These are phyloP conservation scores for Typhlomys cinereus DNA, from an alignment of 2,113 vertebrate species.

Conservation along the genomic window DNA sequence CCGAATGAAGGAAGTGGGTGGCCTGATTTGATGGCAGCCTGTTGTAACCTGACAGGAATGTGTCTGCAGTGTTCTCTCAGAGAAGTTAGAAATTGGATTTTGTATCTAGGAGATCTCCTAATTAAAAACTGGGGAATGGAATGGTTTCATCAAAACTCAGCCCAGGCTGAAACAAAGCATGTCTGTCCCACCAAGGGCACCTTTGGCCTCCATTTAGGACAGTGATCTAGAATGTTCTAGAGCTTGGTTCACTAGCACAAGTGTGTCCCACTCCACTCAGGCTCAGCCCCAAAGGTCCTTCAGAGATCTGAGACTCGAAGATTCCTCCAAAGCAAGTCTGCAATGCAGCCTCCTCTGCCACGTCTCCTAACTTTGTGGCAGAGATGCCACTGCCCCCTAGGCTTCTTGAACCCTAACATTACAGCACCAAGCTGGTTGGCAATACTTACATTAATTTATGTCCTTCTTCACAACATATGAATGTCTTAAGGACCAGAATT, in stretches of 20 bases:
- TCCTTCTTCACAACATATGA: neutral
- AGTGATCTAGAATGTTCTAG: neutral
- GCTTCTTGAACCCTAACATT: neutral
- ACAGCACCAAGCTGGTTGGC: neutral
- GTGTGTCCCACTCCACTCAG: neutral
- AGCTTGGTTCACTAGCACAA: neutral
- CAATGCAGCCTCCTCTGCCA: neutral
- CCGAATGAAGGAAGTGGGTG: neutral
- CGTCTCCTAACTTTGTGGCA: neutral
- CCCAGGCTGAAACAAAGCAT: neutral
- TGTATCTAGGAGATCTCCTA: neutral
- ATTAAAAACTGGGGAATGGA: neutral
- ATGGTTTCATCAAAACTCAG: neutral
- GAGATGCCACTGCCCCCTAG: neutral
- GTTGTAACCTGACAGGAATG: fast-evolving
- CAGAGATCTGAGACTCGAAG: neutral
- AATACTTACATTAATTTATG: neutral
- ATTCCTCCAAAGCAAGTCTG: neutral
- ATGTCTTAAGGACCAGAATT: neutral
- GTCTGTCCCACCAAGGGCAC: neutral
- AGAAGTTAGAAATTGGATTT: neutral
- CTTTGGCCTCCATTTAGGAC: neutral
- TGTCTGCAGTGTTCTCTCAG: neutral
- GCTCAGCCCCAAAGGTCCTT: neutral
- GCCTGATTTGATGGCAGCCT: neutral